Base-by-base conservation (phyloP, 2,797 vertebrate genomes). In the Hephaestus fuliginosus region DNA sequence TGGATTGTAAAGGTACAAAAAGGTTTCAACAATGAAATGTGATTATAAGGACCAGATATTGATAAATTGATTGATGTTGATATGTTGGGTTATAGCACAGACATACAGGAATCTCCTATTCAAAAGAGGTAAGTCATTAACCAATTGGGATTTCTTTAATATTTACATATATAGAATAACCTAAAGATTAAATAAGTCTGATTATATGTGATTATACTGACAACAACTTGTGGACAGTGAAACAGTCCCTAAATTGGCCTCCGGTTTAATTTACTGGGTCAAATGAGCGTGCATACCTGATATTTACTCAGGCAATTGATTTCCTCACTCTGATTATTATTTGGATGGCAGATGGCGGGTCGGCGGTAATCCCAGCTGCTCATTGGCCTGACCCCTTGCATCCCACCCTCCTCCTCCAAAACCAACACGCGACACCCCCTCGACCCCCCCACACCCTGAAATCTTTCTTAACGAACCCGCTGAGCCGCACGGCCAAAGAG, bases 261-360 rank as follows among this genome's bases (percentile, higher is more conserved):
- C 5, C 44, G 60, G 48, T 90, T 83, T 36, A 86, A 68, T 82
- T 68, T 56, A 64, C 62, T 70, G 60, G 12, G 7, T 53, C 55
- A 70, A 80, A 81, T 83, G 74, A 85, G 80, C 78, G 89, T 69
- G 82, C 25, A 69, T 58, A 79, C 81, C 69, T 83, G 90, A 88
- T 95, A 94, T 95, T 96, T 94, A 94, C 86, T 89, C 91, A 90
- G 89, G 87, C 89, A 83, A 93, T 93, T 95, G 95, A 96, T 96
- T 96, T 95, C 91, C 93, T 91, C 90, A 73, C 85, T 74, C 20
- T 86, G 88, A 92, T 89, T 91, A 88, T 92, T 86, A 76, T 92
- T 56, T 85, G 67, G 85, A 73, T 88, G 91, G 91, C 96, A 97
- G 96, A 97, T 97, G 96, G 96, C 63, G 78, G 92, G 87, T 79